Percentiles rank a stretch among this genome's conserved stretches.
These are phyloP conservation scores for Machaerirhynchus nigripectus DNA, from an alignment of 2,113 vertebrate genomes.

Conservation along the genomic window DNA sequence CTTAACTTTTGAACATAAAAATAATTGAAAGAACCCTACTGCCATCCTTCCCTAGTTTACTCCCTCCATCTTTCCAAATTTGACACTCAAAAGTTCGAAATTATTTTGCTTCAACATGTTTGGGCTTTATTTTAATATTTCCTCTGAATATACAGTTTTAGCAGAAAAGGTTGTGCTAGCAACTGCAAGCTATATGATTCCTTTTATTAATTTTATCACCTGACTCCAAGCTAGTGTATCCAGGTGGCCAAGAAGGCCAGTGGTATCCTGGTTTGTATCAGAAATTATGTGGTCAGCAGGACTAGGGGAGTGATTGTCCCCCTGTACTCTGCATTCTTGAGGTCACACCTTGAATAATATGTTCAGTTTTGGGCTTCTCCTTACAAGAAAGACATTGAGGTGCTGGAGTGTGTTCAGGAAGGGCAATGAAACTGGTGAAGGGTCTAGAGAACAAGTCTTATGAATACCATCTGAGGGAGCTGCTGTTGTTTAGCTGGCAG, in stretches of 20 bases:
- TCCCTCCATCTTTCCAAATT: neutral
- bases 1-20: neutral
- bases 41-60: neutral
- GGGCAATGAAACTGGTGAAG: rapidly evolving
- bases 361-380: neutral
- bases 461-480: neutral
- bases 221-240: neutral
- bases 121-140: neutral
- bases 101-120: neutral
- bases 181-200: neutral
- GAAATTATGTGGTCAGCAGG: neutral
- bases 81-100: neutral
- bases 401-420: rapidly evolving
- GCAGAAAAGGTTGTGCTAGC: neutral
- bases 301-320: rapidly evolving
- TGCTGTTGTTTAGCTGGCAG: neutral
- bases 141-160: neutral
- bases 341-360: rapidly evolving
- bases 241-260: neutral
- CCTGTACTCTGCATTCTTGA: rapidly evolving
- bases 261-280: neutral
- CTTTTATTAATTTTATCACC: neutral
- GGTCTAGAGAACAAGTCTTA: neutral
- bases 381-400: neutral
- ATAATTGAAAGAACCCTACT: neutral